A percentile compares a stretch with the other conserved stretches of the same genome.
phyloP scores from a whole-genome alignment of 2,888 invertebrate species.

The Antheraea yamamai region DNA sequence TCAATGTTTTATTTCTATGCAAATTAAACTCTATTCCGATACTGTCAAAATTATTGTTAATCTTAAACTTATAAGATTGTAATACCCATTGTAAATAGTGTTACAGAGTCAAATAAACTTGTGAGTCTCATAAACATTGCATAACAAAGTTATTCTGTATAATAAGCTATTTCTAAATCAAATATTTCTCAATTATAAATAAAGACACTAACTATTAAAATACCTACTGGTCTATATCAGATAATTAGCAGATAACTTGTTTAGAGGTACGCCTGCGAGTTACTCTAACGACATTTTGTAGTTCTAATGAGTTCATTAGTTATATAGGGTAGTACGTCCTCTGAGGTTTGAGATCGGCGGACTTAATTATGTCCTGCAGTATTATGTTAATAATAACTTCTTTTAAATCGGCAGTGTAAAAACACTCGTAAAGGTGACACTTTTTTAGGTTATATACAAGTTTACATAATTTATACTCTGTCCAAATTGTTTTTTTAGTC shows the following conservation, averaged over 20 bases:
- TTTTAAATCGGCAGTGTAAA: background rate
- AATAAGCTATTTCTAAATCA: background rate
- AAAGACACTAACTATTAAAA: background rate
- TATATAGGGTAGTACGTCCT: slow-evolving; percentile 4
- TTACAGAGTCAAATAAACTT: background rate
- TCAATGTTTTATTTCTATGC: background rate
- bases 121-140: background rate
- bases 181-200: background rate
- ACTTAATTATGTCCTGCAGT: slow-evolving; percentile 7
- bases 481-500: too few species aligned
- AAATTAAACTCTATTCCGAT: background rate
- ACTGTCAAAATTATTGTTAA: background rate
- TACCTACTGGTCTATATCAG: background rate
- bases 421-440: too few species aligned
- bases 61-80: background rate
- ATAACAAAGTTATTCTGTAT: background rate
- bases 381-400: background rate
- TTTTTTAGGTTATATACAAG: too few species aligned
- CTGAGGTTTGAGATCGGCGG: background rate
- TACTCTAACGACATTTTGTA: slow-evolving; percentile 6
- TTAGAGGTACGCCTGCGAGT: background rate
- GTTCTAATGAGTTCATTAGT: slow-evolving; percentile 14
- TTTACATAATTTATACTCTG: too few species aligned
- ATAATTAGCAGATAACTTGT: slow-evolving; percentile 11
- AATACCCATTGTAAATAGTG: background rate